Evolutionary conservation across 1,140 invertebrate genomes (phyloP), one percentile per base, ranked within the genome.

Genomic region (Drosophila repleta): DNA sequence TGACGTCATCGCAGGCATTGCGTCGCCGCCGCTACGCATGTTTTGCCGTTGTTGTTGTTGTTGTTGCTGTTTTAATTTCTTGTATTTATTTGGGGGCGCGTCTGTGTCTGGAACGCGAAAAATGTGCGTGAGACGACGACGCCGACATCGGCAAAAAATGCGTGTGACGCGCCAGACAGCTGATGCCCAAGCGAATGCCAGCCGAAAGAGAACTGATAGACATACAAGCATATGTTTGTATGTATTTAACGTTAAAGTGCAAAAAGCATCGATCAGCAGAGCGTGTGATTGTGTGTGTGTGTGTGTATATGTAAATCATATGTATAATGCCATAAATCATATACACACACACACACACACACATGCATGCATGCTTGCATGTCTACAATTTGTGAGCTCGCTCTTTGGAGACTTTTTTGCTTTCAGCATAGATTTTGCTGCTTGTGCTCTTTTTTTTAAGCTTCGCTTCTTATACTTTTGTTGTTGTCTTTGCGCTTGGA

Each of bases 11-110:
- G 24, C 21, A 43, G 64, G 45, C 64, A 61, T 71, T 82, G 75
- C 79, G 71, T 79, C 58, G 70, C 64, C 71, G 79, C 57, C 64
- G 75, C 65, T 79, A 79, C 78, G 78, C 78, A 81, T 60, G 45
- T 71, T 73, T 57, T 43, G 49, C 20, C 51, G 39, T 64, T 41
- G 17, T n/a, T n/a, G n/a, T n/a, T n/a, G n/a, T n/a, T n/a, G n/a
- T n/a, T n/a, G n/a, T n/a, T 8, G 35, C 18, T 57, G 35, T 48
- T 46, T 64, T 7, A 13, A 21, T 67, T 58, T 24, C 60, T 26
- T 52, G 17, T 39, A 17, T 45, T 75, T n/a, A n/a, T 77, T 58
- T 74, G 79, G 79, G 79, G 79, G 79, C 79, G 75, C 75, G 79
- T 83, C 79, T 62, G 26, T 46, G 62, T 72, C 51, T 74, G 65